Evolutionary conservation across 2,888 invertebrate species (phyloP).

Genomic region (Noctua comes): DNA sequence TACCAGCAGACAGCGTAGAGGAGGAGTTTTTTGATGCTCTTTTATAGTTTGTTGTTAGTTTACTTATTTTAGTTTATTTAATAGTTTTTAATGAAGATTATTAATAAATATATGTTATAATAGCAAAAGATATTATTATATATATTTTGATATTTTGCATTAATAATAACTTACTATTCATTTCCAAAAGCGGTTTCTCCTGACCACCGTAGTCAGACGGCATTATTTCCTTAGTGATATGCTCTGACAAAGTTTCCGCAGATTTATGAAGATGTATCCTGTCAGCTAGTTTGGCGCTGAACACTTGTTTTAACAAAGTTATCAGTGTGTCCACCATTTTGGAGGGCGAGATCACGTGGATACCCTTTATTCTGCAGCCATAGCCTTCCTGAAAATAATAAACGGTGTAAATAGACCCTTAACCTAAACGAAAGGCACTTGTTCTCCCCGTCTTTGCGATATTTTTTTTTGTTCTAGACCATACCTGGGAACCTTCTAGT

Average conservation of each 20-base stretch:
- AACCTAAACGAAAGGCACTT: no score
- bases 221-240: conserved; percentile 50
- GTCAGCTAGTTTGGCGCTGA: conserved; percentile 70
- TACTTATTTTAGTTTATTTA: no score
- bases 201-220: conserved; percentile 60
- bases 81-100: no score
- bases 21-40: no score
- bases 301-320: conserved; percentile 75
- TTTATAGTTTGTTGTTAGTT: no score
- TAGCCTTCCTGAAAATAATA: conserved; percentile 73
- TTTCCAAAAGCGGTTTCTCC: conserved; percentile 47
- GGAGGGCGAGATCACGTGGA: conserved; percentile 82
- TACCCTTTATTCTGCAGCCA: conserved; percentile 77
- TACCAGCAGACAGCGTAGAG: no score
- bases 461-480: neutral
- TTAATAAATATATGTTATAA: no score
- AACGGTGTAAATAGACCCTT: neutral
- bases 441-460: no score
- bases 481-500: neutral
- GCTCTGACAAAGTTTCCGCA: conserved; percentile 36
- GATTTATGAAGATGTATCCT: conserved; percentile 60
- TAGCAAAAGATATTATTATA: no score
- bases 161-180: conserved; percentile 53
- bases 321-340: conserved; percentile 79
- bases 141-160: no score